A percentile compares a stretch with the other conserved stretches of the same genome.
Conservation (phyloP, 2,113 vertebrate genomes). For the Paradoxurus hermaphroditus region DNA sequence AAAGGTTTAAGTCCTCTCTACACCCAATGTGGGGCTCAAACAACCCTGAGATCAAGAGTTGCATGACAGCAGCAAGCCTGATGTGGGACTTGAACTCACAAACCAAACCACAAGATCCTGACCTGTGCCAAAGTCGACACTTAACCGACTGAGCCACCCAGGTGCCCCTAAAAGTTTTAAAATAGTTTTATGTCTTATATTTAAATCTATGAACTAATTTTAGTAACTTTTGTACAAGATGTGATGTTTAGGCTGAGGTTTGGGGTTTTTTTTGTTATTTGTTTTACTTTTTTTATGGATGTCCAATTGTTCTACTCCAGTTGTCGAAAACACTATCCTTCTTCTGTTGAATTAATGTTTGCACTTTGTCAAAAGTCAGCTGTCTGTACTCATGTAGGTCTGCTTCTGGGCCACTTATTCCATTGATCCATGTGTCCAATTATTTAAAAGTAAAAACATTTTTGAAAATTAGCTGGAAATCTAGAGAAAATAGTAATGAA, state of each 20-base stretch:
- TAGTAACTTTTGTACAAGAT: background rate
- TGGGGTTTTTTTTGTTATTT: background rate
- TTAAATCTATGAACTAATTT: background rate
- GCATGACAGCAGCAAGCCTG: no score
- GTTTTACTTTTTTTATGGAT: background rate
- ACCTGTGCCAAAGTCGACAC: no score
- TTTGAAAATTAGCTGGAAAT: background rate
- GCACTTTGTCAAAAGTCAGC: background rate
- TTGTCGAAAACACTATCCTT: background rate
- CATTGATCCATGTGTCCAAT: background rate
- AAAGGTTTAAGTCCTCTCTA: no score
- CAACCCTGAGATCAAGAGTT: no score
- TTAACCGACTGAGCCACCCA: no score
- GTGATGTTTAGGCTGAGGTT: background rate
- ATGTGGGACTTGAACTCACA: no score
- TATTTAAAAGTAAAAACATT: slow-evolving; percentile 2
- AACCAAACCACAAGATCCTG: no score
- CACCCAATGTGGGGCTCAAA: no score
- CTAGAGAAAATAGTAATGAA: background rate
- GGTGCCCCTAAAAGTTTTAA: background rate
- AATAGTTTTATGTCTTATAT: background rate
- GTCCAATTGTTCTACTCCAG: background rate
- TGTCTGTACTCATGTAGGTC: background rate
- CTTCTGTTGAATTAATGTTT: background rate
- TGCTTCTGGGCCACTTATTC: background rate